A percentile compares a stretch with the other conserved stretches of the same genome.
These are phyloP conservation scores for Drosophila takahashii DNA, from an alignment of 1,140 invertebrate genomes.

Conservation along the genomic window DNA sequence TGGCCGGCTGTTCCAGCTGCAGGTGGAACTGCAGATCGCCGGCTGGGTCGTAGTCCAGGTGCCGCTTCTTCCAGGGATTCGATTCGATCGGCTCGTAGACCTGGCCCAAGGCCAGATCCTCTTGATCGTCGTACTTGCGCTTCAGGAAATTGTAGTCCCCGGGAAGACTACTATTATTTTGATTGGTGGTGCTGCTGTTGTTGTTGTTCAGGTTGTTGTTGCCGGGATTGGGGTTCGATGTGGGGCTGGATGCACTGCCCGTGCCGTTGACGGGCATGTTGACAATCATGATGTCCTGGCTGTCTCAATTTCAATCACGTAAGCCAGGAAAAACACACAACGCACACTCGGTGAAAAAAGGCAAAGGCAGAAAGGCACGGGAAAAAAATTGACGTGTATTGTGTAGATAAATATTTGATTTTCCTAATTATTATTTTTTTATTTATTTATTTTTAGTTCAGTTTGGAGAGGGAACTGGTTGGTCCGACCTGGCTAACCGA, in stretches of 20 bases:
- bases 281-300: slow-evolving; percentile 60
- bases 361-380: slow-evolving; percentile 18
- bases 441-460: background rate
- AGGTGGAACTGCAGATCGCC: slow-evolving; percentile 64
- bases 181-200: slow-evolving; percentile 20
- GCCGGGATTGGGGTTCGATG: slow-evolving; percentile 2
- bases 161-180: slow-evolving; percentile 22
- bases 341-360: slow-evolving; percentile 11
- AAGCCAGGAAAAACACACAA: slow-evolving; percentile 19
- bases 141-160: slow-evolving; percentile 67
- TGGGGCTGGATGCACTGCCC: slow-evolving; percentile 29
- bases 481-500: slow-evolving; percentile 60
- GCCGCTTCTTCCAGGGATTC: slow-evolving; percentile 76
- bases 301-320: slow-evolving; percentile 17
- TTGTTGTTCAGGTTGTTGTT: slow-evolving; percentile 31
- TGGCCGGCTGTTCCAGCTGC: slow-evolving; percentile 50
- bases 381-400: slow-evolving; percentile 29
- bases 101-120: slow-evolving; percentile 28
- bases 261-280: slow-evolving; percentile 68
- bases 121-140: slow-evolving; percentile 57
- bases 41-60: slow-evolving; percentile 60
- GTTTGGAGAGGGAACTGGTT: background rate
- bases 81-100: slow-evolving; percentile 40
- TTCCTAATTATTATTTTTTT: background rate
- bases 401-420: background rate